Conservation (phyloP, 2,113 vertebrate species). For the Chionomys nivalis region DNA sequence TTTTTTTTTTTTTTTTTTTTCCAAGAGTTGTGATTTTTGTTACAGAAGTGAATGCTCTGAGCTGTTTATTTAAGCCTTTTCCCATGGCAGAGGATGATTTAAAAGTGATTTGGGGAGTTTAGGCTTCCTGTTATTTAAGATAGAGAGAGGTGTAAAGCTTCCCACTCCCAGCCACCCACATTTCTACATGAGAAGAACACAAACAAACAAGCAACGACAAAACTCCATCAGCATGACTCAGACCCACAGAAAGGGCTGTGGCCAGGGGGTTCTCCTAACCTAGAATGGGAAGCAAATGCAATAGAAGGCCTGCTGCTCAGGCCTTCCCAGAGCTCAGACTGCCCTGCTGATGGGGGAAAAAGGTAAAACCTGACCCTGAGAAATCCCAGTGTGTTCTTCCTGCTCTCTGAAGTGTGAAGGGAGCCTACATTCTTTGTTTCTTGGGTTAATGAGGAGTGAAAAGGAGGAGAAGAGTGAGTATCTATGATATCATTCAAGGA, state of each 20-base stretch:
- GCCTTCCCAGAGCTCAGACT: background rate
- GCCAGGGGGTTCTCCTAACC: background rate
- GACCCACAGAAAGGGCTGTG: background rate
- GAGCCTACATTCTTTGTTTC: background rate
- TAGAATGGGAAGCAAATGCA: background rate
- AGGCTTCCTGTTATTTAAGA: constrained; percentile 77
- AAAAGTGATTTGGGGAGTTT: constrained; percentile 72
- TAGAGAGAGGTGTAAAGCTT: constrained; percentile 68
- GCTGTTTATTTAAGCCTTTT: constrained; percentile 78
- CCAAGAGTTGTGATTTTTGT: constrained; percentile 58
- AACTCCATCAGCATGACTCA: background rate
- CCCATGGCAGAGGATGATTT: constrained; percentile 74
- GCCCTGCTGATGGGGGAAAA: background rate
- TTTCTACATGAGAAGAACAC: constrained; percentile 29
- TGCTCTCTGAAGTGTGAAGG: background rate
- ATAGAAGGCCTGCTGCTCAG: background rate
- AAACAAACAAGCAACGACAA: constrained; percentile 59
- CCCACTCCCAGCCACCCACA: constrained; percentile 18
- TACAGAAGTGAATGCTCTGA: constrained; percentile 33
- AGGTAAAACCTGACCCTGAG: too few species aligned
- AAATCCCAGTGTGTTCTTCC: background rate
- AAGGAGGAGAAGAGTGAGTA: background rate
- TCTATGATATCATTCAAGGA: background rate
- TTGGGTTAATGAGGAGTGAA: background rate
- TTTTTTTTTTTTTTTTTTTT: constrained; percentile 63